phyloP scores from a whole-genome alignment of 2,888 invertebrate genomes.

The Oligia fasciuncula region DNA sequence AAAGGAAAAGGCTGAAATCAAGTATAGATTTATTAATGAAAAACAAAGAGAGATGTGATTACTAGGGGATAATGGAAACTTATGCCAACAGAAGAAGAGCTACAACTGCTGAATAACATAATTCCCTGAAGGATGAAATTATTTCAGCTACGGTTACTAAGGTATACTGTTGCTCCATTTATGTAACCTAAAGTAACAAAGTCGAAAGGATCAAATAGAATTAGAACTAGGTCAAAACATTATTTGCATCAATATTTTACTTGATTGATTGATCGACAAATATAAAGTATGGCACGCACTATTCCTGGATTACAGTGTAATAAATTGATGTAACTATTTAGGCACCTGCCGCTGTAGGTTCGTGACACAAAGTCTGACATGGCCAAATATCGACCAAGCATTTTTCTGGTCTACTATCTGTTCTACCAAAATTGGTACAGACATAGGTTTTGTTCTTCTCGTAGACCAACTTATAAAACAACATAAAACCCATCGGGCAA shows the following conservation, averaged over 20 bases:
- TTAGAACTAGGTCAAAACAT: constrained; percentile 46
- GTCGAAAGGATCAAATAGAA: constrained; percentile 21
- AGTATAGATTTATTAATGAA: background rate
- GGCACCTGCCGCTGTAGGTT: background rate
- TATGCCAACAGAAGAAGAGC: background rate
- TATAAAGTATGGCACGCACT: no score
- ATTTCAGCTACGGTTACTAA: constrained; percentile 1
- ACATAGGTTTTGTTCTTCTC: background rate
- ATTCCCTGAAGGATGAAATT: background rate
- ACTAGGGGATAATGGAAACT: background rate
- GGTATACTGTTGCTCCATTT: background rate
- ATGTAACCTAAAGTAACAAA: constrained; percentile 7
- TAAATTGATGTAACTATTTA: constrained; percentile 18
- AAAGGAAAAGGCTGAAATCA: background rate
- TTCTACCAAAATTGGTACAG: background rate
- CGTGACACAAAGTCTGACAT: constrained; percentile 22
- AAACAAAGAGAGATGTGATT: background rate
- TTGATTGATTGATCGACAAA: no score
- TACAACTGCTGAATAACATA: background rate
- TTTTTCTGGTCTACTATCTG: constrained; percentile 5
- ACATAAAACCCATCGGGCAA: no score
- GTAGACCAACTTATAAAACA: background rate
- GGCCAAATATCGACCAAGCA: constrained; percentile 32
- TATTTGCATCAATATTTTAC: constrained; percentile 35
- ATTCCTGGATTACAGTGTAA: background rate